Evolutionary conservation across 2,113 vertebrate species (phyloP), one percentile per base, ranked within the genome.

Genomic region (Fulmarus glacialis): DNA sequence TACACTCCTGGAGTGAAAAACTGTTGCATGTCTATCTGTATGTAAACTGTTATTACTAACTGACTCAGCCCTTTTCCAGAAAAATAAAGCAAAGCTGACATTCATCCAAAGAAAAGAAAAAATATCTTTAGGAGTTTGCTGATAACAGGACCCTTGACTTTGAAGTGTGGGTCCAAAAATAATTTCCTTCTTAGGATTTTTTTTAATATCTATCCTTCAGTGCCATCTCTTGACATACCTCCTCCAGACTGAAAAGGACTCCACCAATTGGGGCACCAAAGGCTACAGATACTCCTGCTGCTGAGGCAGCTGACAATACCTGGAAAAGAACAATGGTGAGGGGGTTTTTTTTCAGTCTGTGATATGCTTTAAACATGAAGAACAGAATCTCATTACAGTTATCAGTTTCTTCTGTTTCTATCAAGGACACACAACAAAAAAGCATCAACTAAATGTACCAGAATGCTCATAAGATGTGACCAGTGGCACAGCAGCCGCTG

Each of bases 241-340:
- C 99, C 97, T 99, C 99, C 97, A 99, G 96, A 90, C 99, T 99
- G 98, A 99, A 99, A 90, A 99, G 99, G 45, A 99, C 99, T 95
- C 99, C 99, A 95, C 99, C 99, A 48, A 99, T 99, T 0, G 99
- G 99, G n/a, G 99, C 99, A 45, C 99, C 99, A 85, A 99, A 99
- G 64, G 99, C 99, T 87, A 99, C 99, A 12, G 99, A 99, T 67
- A 99, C 99, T 9, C 99, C 99, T 12, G 99, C 99, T 70, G 99
- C 99, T 6, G 99, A 99, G 3, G 99, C 99, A 63, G 99, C 99
- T 59, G 99, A 99, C 24, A 99, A 98, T 75, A 99, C 99, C 99
- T 99, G 92, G 13, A 91, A 82, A 90, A 96, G 12, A 92, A 66
- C 56, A 82, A 84, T 1, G 15, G 68, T 30, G 27, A 91, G 17